Percentiles rank a stretch among this genome's conserved stretches.
Conservation (phyloP, 2,113 vertebrate species). For the Noctilio leporinus region DNA sequence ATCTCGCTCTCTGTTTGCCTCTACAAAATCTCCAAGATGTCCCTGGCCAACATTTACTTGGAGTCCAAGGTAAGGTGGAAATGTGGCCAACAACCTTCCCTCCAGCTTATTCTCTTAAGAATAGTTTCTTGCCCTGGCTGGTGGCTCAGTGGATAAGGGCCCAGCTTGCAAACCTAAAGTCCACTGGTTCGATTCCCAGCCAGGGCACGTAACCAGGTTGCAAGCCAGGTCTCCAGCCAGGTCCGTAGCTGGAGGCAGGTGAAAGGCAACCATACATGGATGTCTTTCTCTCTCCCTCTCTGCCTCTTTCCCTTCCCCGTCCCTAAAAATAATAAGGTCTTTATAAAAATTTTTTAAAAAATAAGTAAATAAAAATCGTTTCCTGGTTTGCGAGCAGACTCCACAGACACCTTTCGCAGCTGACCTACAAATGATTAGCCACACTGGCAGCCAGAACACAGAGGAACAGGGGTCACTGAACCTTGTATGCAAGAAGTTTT, state of each 20-base stretch:
- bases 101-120: not conserved
- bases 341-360: no score
- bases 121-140: not conserved
- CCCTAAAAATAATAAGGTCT: no score
- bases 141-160: no score
- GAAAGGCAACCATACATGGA: no score
- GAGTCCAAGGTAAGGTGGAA: constrained; percentile 89
- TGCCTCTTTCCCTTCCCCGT: no score
- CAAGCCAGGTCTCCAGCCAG: no score
- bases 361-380: not conserved
- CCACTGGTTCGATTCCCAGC: no score
- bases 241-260: no score
- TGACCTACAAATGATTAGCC: not conserved
- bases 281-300: no score
- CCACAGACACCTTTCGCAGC: not conserved
- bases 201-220: no score
- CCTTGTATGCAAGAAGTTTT: not conserved
- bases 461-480: not conserved
- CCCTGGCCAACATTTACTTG: constrained; percentile 94
- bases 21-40: constrained; percentile 97
- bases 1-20: constrained; percentile 92
- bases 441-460: not conserved
- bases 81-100: not conserved
- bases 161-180: no score
- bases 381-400: not conserved